Conservation (phyloP, 2,888 invertebrate genomes). For the Pseudanteris insignis region DNA sequence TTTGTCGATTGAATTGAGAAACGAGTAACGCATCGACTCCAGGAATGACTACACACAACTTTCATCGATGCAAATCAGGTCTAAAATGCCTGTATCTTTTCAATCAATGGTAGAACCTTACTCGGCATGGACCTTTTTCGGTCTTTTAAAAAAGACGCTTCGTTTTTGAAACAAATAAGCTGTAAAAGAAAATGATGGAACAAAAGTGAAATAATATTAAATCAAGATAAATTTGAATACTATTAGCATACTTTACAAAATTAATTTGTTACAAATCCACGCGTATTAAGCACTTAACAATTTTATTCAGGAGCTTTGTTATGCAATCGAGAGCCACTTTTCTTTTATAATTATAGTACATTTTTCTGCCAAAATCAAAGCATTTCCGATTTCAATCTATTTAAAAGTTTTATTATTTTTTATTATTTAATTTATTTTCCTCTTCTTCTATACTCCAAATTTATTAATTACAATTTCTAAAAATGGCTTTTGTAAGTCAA, state of each 20-base stretch:
- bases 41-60: background rate
- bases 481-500: background rate
- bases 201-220: background rate
- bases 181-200: no score
- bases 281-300: background rate
- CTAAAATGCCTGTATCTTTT: constrained; percentile 7
- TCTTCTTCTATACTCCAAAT: background rate
- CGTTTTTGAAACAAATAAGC: constrained; percentile 8
- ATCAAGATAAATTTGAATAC: constrained; percentile 14
- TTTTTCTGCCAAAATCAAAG: background rate
- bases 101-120: constrained; percentile 9
- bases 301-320: constrained; percentile 6
- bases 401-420: no score
- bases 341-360: no score
- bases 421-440: no score
- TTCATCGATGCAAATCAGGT: constrained; percentile 22
- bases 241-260: constrained; percentile 8
- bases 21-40: constrained; percentile 1
- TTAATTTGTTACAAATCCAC: constrained; percentile 11
- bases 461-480: background rate
- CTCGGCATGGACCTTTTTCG: background rate
- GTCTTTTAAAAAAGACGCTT: constrained; percentile 2
- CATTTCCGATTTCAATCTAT: background rate
- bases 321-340: constrained; percentile 8
- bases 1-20: background rate